A percentile compares a stretch with the other conserved stretches of the same genome.
Conservation (phyloP, 2,888 invertebrate species). For the Fragum whitleyi region DNA sequence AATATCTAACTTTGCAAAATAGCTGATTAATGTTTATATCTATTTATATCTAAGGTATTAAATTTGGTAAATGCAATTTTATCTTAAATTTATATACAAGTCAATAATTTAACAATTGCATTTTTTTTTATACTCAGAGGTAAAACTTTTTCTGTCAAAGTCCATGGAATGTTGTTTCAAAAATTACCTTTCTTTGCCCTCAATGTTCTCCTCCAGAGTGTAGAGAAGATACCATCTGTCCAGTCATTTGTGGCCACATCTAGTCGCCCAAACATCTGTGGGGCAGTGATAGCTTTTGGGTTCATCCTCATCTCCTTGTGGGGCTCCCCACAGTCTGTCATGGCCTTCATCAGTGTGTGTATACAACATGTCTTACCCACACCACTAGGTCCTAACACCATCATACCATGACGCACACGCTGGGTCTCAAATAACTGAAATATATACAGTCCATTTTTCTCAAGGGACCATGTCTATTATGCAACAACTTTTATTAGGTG, state of each 20-base stretch:
- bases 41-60: too few species aligned
- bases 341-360: constrained; percentile 95
- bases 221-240: constrained; percentile 99
- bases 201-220: constrained; percentile 97
- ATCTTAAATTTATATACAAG: too few species aligned
- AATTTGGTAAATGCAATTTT: too few species aligned
- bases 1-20: too few species aligned
- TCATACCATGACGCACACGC: constrained; percentile 87
- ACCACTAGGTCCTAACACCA: constrained; percentile 96
- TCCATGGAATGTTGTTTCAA: too few species aligned
- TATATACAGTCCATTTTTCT: too few species aligned
- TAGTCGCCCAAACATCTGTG: constrained; percentile 98
- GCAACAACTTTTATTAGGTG: too few species aligned
- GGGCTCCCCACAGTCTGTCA: constrained; percentile 93
- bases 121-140: too few species aligned
- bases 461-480: too few species aligned
- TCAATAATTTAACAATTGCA: too few species aligned
- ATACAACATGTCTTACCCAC: constrained; percentile 98
- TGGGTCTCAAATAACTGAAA: constrained; percentile 85
- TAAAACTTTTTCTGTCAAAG: too few species aligned
- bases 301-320: constrained; percentile 99
- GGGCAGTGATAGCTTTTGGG: constrained; percentile 98
- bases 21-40: too few species aligned
- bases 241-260: constrained; percentile 99
- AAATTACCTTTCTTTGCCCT: constrained; percentile 92